Evolutionary conservation across 2,888 invertebrate genomes (phyloP).

Genomic region (Pristionchus japonicus): DNA sequence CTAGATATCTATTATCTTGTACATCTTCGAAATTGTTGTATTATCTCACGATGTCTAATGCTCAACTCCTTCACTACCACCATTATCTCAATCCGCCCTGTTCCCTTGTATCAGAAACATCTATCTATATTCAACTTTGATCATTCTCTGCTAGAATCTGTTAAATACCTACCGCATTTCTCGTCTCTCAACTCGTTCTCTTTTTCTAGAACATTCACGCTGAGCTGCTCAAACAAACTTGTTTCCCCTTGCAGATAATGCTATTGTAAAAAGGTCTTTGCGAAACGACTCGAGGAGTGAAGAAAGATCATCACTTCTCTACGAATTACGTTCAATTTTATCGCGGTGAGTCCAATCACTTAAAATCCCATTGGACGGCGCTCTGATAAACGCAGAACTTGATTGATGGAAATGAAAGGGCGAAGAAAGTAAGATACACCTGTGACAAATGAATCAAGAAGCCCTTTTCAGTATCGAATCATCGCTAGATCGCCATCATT

Average conservation of each 20-base stretch:
- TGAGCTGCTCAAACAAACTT: conserved; percentile 32
- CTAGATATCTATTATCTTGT: not conserved
- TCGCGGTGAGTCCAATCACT: not conserved
- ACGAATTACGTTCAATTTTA: not conserved
- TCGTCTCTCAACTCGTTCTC: not conserved
- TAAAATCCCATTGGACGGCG: not conserved
- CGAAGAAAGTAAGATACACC: not conserved
- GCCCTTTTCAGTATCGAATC: not conserved
- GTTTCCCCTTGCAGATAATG: conserved; percentile 31
- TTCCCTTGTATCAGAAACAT: not conserved
- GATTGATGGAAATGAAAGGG: not conserved
- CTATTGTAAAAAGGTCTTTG: conserved; percentile 10
- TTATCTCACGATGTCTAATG: not conserved
- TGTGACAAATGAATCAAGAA: not conserved
- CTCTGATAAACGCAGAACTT: not conserved
- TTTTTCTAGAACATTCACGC: not conserved
- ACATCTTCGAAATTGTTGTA: not conserved
- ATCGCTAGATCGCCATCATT: conserved; percentile 34
- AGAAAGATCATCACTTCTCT: conserved; percentile 35
- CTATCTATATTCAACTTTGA: not conserved
- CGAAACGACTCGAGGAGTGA: conserved; percentile 9
- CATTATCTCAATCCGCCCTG: not conserved
- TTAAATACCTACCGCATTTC: not conserved
- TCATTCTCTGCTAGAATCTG: not conserved
- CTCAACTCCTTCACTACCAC: not conserved